phyloP scores from a whole-genome alignment of 2,113 vertebrate species.

The Colaptes auratus region DNA sequence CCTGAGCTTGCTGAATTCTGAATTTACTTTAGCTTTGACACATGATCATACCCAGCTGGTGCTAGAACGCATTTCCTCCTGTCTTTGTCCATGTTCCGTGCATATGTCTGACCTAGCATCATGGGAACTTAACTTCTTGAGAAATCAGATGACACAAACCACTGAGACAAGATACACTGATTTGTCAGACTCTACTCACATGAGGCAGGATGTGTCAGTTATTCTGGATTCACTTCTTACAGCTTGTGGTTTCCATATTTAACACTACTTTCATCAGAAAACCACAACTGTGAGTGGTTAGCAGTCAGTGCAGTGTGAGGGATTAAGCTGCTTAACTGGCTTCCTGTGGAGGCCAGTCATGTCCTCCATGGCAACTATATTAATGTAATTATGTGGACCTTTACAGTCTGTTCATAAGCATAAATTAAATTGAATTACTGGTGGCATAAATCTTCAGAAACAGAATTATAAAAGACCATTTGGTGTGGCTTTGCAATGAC shows the following conservation, averaged over 20 bases:
- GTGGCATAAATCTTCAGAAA: neutral
- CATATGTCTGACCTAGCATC: neutral
- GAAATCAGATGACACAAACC: neutral
- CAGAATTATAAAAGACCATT: neutral
- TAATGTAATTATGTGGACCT: slow-evolving; percentile 19
- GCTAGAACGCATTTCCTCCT: neutral
- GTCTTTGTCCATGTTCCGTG: neutral
- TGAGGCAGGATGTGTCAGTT: neutral
- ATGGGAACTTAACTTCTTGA: neutral
- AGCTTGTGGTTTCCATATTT: slow-evolving; percentile 41
- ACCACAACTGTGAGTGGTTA: neutral
- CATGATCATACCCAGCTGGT: neutral
- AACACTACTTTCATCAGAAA: neutral
- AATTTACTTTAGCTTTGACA: neutral
- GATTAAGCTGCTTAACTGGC: slow-evolving; percentile 19
- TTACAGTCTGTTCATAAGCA: neutral
- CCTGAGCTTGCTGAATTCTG: neutral
- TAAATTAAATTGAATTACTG: slow-evolving; percentile 15
- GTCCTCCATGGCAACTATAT: slow-evolving; percentile 3
- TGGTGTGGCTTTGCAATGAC: neutral
- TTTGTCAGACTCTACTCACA: neutral
- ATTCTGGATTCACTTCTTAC: neutral
- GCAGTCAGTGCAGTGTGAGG: neutral
- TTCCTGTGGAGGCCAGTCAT: neutral
- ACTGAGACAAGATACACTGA: neutral